phyloP scores from a whole-genome alignment of 2,113 vertebrate genomes.

The Pachycephala philippinensis region DNA sequence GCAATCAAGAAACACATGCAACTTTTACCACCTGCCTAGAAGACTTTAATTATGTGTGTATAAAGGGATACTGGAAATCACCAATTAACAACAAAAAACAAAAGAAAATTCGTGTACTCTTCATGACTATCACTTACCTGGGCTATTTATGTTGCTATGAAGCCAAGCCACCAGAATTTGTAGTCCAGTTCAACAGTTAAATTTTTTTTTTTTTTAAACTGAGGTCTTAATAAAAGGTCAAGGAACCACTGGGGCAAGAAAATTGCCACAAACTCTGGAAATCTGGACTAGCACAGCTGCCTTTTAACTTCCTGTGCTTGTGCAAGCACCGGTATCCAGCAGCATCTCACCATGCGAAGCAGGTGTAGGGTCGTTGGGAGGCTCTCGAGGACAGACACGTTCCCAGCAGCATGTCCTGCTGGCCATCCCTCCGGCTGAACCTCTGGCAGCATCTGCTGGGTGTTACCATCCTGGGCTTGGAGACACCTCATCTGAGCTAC shows the following conservation, averaged over 20 bases:
- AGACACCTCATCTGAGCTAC: background rate
- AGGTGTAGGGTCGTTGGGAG: rapidly evolving
- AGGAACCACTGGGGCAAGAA: background rate
- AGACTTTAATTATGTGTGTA: constrained; percentile 61
- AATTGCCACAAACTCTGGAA: background rate
- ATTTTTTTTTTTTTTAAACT: background rate
- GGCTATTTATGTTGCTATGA: background rate
- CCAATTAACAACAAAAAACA: background rate
- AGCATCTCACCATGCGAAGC: rapidly evolving
- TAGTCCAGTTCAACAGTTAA: background rate
- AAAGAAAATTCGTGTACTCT: background rate
- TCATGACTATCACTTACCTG: background rate
- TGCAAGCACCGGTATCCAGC: background rate
- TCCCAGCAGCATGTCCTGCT: background rate
- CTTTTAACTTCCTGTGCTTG: background rate
- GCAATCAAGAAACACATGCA: background rate
- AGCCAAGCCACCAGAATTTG: background rate
- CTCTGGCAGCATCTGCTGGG: background rate
- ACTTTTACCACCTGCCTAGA: constrained; percentile 35
- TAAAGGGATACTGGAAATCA: constrained; percentile 22
- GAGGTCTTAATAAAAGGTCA: constrained; percentile 20
- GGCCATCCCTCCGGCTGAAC: background rate
- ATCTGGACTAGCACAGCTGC: background rate
- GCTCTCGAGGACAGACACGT: rapidly evolving
- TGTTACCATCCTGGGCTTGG: background rate